phyloP scores from a whole-genome alignment of 2,888 invertebrate species.

The Taenaris catops region DNA sequence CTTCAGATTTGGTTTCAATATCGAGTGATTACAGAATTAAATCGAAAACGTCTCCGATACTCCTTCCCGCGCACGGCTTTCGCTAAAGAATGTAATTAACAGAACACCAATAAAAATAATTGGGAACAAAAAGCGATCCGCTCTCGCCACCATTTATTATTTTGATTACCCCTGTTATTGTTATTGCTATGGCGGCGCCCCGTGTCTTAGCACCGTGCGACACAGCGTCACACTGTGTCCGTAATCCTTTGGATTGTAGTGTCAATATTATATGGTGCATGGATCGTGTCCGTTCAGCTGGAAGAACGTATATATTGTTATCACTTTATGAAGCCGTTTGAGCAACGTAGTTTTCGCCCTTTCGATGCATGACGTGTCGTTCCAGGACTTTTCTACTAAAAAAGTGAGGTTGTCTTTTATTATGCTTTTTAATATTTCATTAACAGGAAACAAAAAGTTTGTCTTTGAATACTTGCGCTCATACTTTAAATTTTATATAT shows the following conservation, averaged over 20 bases:
- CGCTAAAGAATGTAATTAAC: slow-evolving; percentile 70
- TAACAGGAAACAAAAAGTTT: too few species aligned
- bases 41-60: slow-evolving; percentile 30
- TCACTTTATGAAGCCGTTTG: slow-evolving; percentile 36
- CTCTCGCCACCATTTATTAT: slow-evolving; percentile 63
- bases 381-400: slow-evolving; percentile 15
- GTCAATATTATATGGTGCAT: slow-evolving; percentile 1
- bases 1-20: too few species aligned
- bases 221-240: slow-evolving; percentile 18
- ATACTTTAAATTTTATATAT: too few species aligned
- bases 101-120: slow-evolving; percentile 73
- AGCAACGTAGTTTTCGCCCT: slow-evolving; percentile 5
- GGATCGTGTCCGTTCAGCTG: slow-evolving; percentile 28
- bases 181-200: slow-evolving; percentile 42
- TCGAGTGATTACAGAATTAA: slow-evolving; percentile 24
- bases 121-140: slow-evolving; percentile 64
- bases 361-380: slow-evolving; percentile 36
- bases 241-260: not conserved
- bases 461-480: too few species aligned
- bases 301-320: slow-evolving; percentile 39
- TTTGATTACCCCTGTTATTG: slow-evolving; percentile 69
- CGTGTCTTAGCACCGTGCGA: slow-evolving; percentile 1
- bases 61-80: slow-evolving; percentile 41
- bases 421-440: too few species aligned
- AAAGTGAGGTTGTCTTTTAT: too few species aligned